Evolutionary conservation across 2,888 invertebrate genomes (phyloP).

Genomic region (Clunio marinus): DNA sequence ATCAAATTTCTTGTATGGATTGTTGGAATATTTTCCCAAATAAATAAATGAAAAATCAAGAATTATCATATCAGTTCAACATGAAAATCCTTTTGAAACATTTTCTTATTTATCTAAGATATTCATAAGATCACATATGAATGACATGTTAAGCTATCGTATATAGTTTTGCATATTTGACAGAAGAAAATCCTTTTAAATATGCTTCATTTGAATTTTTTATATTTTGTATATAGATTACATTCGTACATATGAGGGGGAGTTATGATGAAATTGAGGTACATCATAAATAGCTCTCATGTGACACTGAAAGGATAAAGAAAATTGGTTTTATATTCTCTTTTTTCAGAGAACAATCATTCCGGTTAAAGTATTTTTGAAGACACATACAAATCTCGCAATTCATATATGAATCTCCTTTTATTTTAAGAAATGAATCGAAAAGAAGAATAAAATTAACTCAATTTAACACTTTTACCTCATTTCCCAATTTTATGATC

Average conservation of each 20-base stretch:
- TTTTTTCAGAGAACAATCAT: too few species aligned
- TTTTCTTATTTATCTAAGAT: conserved; percentile 10
- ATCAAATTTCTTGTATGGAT: too few species aligned
- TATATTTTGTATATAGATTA: too few species aligned
- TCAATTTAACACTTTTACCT: conserved; percentile 15
- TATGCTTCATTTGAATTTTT: not conserved
- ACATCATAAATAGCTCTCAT: too few species aligned
- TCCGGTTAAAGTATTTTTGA: too few species aligned
- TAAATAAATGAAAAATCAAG: not conserved
- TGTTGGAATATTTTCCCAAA: not conserved
- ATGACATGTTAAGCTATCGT: conserved; percentile 27
- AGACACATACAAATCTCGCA: too few species aligned
- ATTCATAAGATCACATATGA: conserved; percentile 16
- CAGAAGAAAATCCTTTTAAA: conserved; percentile 32
- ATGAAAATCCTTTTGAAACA: conserved; percentile 34
- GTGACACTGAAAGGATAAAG: too few species aligned
- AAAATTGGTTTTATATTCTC: too few species aligned
- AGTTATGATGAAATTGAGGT: not conserved
- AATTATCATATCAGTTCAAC: conserved; percentile 14
- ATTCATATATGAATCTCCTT: too few species aligned
- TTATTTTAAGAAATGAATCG: too few species aligned
- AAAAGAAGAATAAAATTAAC: too few species aligned
- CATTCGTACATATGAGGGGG: too few species aligned
- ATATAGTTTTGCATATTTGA: conserved; percentile 34
- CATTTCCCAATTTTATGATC: not conserved